phyloP scores from a whole-genome alignment of 1,140 invertebrate species.

The Pectinophora gossypiella region DNA sequence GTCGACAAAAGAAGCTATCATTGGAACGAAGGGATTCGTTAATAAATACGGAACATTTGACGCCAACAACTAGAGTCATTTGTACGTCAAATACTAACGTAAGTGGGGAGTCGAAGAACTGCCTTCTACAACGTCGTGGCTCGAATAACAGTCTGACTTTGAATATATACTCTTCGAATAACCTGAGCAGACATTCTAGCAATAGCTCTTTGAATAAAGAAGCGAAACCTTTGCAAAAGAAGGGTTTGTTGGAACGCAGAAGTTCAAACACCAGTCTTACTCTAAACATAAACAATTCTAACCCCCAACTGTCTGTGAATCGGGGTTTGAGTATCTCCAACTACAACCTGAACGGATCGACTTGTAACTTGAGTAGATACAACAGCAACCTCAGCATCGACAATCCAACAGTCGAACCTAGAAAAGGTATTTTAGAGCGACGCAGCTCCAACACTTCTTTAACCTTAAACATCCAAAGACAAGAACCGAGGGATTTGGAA shows the following conservation, averaged over 20 bases:
- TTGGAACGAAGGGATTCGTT: constrained; percentile 88
- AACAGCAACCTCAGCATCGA: constrained; percentile 72
- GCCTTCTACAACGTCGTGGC: constrained; percentile 86
- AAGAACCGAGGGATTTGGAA: constrained; percentile 65
- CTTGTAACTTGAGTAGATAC: constrained; percentile 65
- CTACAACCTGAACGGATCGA: constrained; percentile 68
- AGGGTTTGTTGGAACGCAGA: constrained; percentile 84
- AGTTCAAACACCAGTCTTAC: constrained; percentile 93
- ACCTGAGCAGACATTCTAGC: constrained; percentile 75
- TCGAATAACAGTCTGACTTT: constrained; percentile 91
- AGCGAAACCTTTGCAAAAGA: constrained; percentile 67
- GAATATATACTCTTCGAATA: constrained; percentile 72
- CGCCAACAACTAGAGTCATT: constrained; percentile 53
- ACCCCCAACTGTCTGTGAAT: constrained; percentile 69
- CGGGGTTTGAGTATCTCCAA: constrained; percentile 69
- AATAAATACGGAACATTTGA: constrained; percentile 73
- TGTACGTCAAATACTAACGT: constrained; percentile 60
- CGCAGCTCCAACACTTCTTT: constrained; percentile 68
- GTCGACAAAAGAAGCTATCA: constrained; percentile 76
- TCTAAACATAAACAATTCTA: constrained; percentile 77
- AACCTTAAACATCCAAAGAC: constrained; percentile 62
- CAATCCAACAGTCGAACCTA: constrained; percentile 41
- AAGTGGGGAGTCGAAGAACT: constrained; percentile 76
- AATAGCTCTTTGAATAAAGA: constrained; percentile 73
- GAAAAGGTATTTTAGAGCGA: constrained; percentile 66